phyloP scores from a whole-genome alignment of 1,140 invertebrate species.

The Euborellia annulipes region DNA sequence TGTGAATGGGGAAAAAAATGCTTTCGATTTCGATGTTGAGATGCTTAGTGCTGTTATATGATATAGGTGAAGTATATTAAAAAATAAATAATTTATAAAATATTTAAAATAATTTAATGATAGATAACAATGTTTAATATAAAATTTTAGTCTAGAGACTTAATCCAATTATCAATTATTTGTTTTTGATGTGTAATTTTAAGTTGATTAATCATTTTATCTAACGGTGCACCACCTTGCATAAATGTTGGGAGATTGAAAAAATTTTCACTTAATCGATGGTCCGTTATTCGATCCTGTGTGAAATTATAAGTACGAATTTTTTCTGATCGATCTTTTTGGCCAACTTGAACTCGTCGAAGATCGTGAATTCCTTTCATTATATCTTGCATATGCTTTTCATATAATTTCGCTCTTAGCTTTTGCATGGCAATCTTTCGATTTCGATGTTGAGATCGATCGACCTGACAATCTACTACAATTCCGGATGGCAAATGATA shows the following conservation, averaged over 20 bases:
- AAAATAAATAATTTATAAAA: no score
- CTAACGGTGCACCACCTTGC: conserved; percentile 38
- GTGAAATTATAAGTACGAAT: conserved; percentile 91
- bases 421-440: conserved; percentile 23
- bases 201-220: conserved; percentile 27
- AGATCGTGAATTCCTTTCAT: no score
- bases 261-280: conserved; percentile 52
- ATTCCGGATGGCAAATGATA: conserved; percentile 35
- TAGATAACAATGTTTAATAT: no score
- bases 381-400: no score
- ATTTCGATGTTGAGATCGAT: conserved; percentile 34
- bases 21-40: no score
- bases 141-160: no score
- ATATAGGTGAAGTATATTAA: no score
- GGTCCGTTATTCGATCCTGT: conserved; percentile 88
- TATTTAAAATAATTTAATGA: no score
- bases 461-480: conserved; percentile 28
- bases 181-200: no score
- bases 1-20: no score
- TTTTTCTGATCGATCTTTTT: conserved; percentile 74
- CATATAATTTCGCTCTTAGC: not conserved
- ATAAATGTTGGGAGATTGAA: conserved; percentile 55
- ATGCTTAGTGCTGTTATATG: no score
- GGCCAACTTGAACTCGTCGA: conserved; percentile 46
- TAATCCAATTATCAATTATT: no score